Base-by-base conservation (phyloP, 2,113 vertebrate genomes). In the Piprites chloris region DNA sequence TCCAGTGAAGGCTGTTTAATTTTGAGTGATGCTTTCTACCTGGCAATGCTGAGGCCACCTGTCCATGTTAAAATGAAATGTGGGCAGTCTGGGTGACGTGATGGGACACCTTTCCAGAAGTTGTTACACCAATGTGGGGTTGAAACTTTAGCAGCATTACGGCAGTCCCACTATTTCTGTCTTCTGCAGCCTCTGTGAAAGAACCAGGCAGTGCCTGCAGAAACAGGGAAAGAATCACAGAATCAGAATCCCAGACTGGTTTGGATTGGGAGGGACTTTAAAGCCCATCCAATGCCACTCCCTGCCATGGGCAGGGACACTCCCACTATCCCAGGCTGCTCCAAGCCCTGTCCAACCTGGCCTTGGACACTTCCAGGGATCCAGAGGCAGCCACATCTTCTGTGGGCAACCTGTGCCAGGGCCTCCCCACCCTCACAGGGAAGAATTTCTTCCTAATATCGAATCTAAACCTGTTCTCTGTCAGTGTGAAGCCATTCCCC, bases 81-180 rank as follows among this genome's bases (percentile, higher is more conserved):
- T 2, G 5, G 21, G 42, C 28, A 6, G 44, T 9, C 53, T 33
- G 20, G 18, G 33, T 55, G 58, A 49, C 15, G 32, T 0, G 0
- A 30, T 8, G 12, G 30, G 24, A 27, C 9, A 32, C 0, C 13
- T 61, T 85, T 74, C 47, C 75, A 42, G 71, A 55, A 6, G 6
- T 7, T 50, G 19, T 49, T 44, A 12, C 59, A 37, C 20, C 52
- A n/a, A 0, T 6, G 6, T 7, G 20, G 33, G 20, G 44, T 22
- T 2, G 7, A 85, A 19, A 46, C 28, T 49, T 44, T 59, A 68
- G 80, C 61, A 27, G 28, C 24, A 2, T 65, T 41, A 20, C 37
- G 56, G 67, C n/a, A 47, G 6, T 44, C 14, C 44, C 24, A 26
- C 44, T 35, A 0, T 39, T 49, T 14, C 37, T 42, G 27, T 56